Percentiles rank a stretch among this genome's conserved stretches.
Conservation (phyloP, 1,140 invertebrate species). For the Heliconius nattereri region DNA sequence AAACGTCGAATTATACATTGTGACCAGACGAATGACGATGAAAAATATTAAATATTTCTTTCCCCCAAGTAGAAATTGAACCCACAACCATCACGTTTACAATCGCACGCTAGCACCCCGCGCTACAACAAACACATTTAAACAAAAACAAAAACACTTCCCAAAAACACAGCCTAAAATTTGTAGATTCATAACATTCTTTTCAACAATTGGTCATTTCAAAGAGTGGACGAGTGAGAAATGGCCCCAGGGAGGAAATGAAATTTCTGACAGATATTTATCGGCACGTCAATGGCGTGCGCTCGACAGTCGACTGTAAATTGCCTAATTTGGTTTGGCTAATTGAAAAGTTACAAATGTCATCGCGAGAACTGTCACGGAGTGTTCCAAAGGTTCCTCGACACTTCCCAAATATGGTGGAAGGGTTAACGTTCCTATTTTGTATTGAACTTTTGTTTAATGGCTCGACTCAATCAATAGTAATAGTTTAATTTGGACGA, state of each 20-base stretch:
- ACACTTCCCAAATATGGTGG: background rate
- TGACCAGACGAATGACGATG: too few relatives aligned
- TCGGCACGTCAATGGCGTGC: slow-evolving; percentile 49
- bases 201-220: background rate
- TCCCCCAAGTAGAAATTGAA: too few relatives aligned
- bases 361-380: slow-evolving; percentile 16
- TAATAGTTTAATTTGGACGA: too few relatives aligned
- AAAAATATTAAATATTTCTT: too few relatives aligned
- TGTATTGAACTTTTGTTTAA: too few relatives aligned
- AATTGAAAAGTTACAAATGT: slow-evolving; percentile 55
- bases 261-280: slow-evolving; percentile 61
- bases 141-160: too few relatives aligned
- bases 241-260: slow-evolving; percentile 52
- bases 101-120: too few relatives aligned
- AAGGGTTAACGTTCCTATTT: background rate
- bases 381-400: background rate
- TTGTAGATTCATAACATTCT: background rate
- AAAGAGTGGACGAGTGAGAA: slow-evolving; percentile 39
- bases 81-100: too few relatives aligned
- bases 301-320: slow-evolving; percentile 40
- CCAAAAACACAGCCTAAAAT: background rate
- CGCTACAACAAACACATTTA: too few relatives aligned
- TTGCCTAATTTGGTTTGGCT: slow-evolving; percentile 49
- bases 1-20: too few relatives aligned
- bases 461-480: too few relatives aligned